Conservation (phyloP, 2,888 invertebrate species). For the Monoplex corrugatus region DNA sequence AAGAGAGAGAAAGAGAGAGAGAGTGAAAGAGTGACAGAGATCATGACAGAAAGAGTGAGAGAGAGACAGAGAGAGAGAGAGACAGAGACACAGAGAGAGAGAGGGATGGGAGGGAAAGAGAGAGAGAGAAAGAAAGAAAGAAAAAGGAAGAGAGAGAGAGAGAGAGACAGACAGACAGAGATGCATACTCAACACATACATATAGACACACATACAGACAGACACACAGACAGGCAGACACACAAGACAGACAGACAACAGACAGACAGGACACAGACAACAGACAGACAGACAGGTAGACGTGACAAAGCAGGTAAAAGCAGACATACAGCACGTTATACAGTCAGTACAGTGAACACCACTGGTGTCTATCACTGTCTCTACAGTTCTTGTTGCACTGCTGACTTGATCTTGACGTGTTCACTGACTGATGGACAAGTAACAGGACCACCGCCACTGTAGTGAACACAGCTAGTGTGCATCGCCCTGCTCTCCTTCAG, state of each 20-base stretch:
- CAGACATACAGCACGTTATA: too few species aligned
- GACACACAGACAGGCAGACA: slow-evolving; percentile 10
- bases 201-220: too few species aligned
- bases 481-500: too few species aligned
- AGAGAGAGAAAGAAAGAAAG: not conserved
- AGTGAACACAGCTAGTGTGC: too few species aligned
- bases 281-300: too few species aligned
- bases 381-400: too few species aligned
- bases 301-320: not conserved
- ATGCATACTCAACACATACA: not conserved
- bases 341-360: too few species aligned
- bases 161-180: slow-evolving; percentile 42
- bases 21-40: slow-evolving; percentile 7
- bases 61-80: not conserved
- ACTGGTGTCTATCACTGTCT: too few species aligned
- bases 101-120: not conserved
- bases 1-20: not conserved
- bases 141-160: slow-evolving; percentile 30
- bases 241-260: not conserved
- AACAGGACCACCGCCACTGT: too few species aligned
- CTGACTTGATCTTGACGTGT: too few species aligned
- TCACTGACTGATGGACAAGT: too few species aligned
- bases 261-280: too few species aligned
- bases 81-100: not conserved
- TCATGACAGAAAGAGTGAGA: not conserved